These are phyloP conservation scores for Papilio demoleus DNA, from an alignment of 2,888 invertebrate genomes.

Conservation along the genomic window DNA sequence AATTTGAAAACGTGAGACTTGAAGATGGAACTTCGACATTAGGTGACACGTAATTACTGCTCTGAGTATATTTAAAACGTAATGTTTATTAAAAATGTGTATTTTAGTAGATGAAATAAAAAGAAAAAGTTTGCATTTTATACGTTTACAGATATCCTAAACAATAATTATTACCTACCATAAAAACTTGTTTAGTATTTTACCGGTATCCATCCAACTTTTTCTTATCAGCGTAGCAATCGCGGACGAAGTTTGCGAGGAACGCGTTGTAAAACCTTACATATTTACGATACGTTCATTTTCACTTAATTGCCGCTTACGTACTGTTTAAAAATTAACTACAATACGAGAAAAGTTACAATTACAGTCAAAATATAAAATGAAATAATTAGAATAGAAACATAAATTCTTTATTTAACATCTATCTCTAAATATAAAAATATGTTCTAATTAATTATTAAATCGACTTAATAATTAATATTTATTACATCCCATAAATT, in stretches of 20 bases:
- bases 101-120: background rate
- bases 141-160: conserved; percentile 46
- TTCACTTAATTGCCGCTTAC: conserved; percentile 58
- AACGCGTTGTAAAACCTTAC: conserved; percentile 63
- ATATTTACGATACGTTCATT: conserved; percentile 67
- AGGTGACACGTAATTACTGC: too few species aligned
- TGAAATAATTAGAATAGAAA: background rate
- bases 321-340: conserved; percentile 36
- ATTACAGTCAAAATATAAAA: background rate
- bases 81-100: background rate
- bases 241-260: conserved; percentile 48
- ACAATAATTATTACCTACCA: conserved; percentile 42
- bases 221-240: conserved; percentile 59
- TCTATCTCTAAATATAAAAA: background rate
- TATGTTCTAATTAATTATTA: too few species aligned
- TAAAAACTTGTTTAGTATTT: conserved; percentile 46
- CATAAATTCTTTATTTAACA: background rate
- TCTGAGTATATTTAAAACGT: background rate
- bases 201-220: conserved; percentile 53
- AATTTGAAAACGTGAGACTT: too few species aligned
- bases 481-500: background rate
- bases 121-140: conserved; percentile 18
- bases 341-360: conserved; percentile 13
- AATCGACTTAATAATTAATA: too few species aligned
- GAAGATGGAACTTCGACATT: too few species aligned